phyloP scores from a whole-genome alignment of 2,797 vertebrate genomes.

The Chloroceryle inda region DNA sequence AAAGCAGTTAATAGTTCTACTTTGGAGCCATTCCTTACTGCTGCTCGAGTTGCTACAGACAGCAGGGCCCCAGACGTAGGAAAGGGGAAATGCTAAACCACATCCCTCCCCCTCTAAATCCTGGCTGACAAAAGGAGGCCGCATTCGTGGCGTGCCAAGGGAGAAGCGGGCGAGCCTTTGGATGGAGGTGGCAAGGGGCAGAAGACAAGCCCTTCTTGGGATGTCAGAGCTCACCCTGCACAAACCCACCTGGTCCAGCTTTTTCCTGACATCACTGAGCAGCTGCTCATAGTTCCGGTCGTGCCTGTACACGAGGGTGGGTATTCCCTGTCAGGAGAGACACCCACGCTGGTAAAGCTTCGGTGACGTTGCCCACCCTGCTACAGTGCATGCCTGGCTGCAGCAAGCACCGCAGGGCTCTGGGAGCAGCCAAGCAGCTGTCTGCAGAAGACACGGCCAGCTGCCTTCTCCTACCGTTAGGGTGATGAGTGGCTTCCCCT shows the following conservation, averaged over 20 bases:
- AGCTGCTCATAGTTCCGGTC: constrained; percentile 93
- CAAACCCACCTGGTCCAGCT: constrained; percentile 87
- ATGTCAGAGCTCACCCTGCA: not conserved
- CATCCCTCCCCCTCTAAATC: not conserved
- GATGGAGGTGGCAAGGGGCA: not conserved
- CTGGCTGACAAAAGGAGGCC: not conserved
- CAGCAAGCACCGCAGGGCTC: not conserved
- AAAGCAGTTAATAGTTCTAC: not conserved
- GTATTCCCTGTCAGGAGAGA: constrained; percentile 87
- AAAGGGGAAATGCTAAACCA: not conserved
- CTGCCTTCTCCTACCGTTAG: constrained; percentile 79
- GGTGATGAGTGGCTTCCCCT: constrained; percentile 91
- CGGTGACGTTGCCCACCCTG: not conserved
- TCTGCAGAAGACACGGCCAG: not conserved
- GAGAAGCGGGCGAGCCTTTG: not conserved
- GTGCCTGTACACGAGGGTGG: constrained; percentile 89
- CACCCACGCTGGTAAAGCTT: not conserved
- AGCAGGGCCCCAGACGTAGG: not conserved
- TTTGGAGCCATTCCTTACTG: not conserved
- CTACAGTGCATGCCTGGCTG: not conserved
- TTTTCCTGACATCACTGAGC: constrained; percentile 85
- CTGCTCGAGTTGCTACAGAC: not conserved
- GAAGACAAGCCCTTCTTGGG: not conserved
- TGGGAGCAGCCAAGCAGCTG: not conserved
- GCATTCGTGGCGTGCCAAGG: not conserved